Evolutionary conservation across 1,140 invertebrate genomes (phyloP), one percentile per base, ranked within the genome.

Genomic region (Euwallacea similis): DNA sequence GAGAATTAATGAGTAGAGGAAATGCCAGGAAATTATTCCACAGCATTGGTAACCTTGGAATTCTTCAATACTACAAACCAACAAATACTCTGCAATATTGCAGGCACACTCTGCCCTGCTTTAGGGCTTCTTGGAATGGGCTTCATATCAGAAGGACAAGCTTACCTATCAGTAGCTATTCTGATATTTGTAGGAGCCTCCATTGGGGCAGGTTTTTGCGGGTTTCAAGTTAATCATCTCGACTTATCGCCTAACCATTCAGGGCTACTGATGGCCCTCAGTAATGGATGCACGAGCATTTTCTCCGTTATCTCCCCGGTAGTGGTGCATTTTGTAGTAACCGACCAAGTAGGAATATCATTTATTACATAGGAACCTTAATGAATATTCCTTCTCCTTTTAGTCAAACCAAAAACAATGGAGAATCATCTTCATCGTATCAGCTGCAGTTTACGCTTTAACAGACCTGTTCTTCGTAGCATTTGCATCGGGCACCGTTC

Each of bases 261-360:
- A 15, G 89, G 90, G n/a, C 86, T 86, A 0, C 79, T 92, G 72
- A 91, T 92, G 88, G 90, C 91, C 6, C 83, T 94, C 13, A 91
- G 90, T 46, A 94, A 94, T 79, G 89, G 90, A n/a, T 81, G 87
- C 33, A 88, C 90, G 0, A 93, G 92, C 69, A 77, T 91, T 7
- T 86, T 89, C 41, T 89, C 88, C 0, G 91, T 93, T 54, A 78
- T 91, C 15, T 90, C 89, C 13, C 92, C 92, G 0, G 77, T 89
- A 6, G 80, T 87, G 2, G 87, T 88, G 9, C 87, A 89, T 0
- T 81, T 84, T 21, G 85, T 93, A n/a, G 82, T 92, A 0, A 83
- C 82, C 6, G 85, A 92, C 71, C 78, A 83, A 56, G 90, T 91
- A 82, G 74, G 83, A 59, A 54, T 7, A 46, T 66, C 46, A 55